Evolutionary conservation across 2,113 vertebrate genomes (phyloP).

Genomic region (Myiozetetes cayanensis): DNA sequence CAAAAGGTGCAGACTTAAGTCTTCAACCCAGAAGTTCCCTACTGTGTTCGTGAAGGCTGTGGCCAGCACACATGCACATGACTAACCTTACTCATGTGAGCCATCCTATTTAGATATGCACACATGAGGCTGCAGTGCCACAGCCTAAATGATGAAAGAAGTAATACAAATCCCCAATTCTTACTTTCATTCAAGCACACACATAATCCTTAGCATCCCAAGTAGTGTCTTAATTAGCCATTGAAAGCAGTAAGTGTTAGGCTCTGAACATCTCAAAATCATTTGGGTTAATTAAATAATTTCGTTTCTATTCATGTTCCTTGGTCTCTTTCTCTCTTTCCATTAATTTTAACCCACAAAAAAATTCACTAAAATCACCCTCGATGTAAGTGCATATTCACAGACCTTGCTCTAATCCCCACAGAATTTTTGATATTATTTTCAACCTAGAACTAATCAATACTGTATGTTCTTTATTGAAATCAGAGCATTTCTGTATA

Average conservation of each 20-base stretch:
- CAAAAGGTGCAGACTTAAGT: accelerated
- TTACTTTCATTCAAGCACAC: neutral
- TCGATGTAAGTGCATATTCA: neutral
- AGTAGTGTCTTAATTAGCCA: neutral
- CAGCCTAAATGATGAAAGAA: neutral
- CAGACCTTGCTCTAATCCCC: neutral
- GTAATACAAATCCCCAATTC: neutral
- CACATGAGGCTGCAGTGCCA: accelerated
- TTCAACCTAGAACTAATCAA: constrained; percentile 4
- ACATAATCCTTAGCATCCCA: neutral
- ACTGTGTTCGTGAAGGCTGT: neutral
- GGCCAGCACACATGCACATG: neutral
- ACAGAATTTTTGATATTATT: neutral
- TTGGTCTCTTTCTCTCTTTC: neutral
- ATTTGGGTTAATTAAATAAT: constrained; percentile 3
- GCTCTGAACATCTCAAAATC: constrained; percentile 17
- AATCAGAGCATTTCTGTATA: neutral
- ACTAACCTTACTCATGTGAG: neutral
- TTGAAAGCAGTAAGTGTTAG: neutral
- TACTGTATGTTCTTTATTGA: neutral
- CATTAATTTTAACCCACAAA: neutral
- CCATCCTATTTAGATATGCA: neutral
- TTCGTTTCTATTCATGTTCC: neutral
- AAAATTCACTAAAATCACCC: neutral
- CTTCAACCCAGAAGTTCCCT: neutral